Conservation (phyloP, 2,888 invertebrate species). For the Drosophila limbata region DNA sequence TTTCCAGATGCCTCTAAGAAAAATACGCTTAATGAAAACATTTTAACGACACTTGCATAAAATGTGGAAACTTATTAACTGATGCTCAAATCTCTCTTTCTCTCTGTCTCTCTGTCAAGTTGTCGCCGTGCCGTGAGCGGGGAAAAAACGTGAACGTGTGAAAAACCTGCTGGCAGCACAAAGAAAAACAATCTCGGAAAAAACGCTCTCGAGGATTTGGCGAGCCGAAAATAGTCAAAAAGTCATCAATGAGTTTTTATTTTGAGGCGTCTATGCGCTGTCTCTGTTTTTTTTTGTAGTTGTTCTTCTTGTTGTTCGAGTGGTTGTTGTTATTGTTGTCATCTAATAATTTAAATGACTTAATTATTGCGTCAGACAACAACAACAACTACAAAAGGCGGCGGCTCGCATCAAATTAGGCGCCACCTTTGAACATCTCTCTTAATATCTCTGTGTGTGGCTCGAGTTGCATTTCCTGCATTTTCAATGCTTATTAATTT, state of each 20-base stretch:
- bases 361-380: slow-evolving; percentile 83
- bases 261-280: slow-evolving; percentile 27
- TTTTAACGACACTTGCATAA: slow-evolving; percentile 78
- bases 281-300: slow-evolving; percentile 39
- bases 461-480: slow-evolving; percentile 59
- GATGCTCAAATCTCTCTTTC: slow-evolving; percentile 47
- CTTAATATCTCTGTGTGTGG: slow-evolving; percentile 24
- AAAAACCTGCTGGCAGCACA: slow-evolving; percentile 62
- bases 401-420: slow-evolving; percentile 38
- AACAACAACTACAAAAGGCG: slow-evolving; percentile 51
- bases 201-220: slow-evolving; percentile 67
- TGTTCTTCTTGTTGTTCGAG: slow-evolving; percentile 24
- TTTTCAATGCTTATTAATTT: slow-evolving; percentile 46
- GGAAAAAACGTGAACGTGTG: slow-evolving; percentile 75
- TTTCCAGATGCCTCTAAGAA: slow-evolving; percentile 58
- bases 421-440: slow-evolving; percentile 46
- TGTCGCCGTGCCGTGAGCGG: slow-evolving; percentile 42
- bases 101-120: slow-evolving; percentile 31
- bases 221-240: slow-evolving; percentile 70
- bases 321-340: slow-evolving; percentile 65
- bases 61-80: slow-evolving; percentile 81
- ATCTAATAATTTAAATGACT: slow-evolving; percentile 80
- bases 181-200: slow-evolving; percentile 38
- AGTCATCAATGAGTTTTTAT: slow-evolving; percentile 55
- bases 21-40: slow-evolving; percentile 52